Evolutionary conservation across 2,113 vertebrate genomes (phyloP).

Genomic region (Cyanoderma ruficeps): DNA sequence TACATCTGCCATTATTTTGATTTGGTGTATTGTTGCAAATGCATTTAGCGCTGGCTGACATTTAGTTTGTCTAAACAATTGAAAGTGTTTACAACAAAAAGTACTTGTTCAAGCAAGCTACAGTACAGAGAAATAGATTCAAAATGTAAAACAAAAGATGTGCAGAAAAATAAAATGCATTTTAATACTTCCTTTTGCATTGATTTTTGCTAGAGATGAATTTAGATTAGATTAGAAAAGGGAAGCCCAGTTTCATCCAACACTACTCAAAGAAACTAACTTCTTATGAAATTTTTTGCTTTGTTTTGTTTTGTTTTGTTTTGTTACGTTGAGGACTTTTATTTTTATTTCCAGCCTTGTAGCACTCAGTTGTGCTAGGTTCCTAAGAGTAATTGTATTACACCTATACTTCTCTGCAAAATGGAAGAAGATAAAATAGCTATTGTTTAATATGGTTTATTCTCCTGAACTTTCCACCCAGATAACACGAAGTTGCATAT

Average conservation of each 20-base stretch:
- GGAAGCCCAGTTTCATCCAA: not conserved
- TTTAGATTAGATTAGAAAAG: not conserved
- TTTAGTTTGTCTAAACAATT: slow-evolving; percentile 60
- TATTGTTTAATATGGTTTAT: not conserved
- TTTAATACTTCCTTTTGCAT: not conserved
- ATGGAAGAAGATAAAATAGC: not conserved
- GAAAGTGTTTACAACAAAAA: slow-evolving; percentile 41
- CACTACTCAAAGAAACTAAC: not conserved
- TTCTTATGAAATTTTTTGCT: not conserved
- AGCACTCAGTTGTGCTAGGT: not conserved
- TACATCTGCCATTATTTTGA: slow-evolving; percentile 36
- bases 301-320: no score
- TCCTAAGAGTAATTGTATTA: not conserved
- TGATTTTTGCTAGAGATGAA: not conserved
- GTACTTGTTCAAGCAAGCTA: slow-evolving; percentile 11
- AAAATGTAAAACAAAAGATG: not conserved
- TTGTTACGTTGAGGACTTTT: not conserved
- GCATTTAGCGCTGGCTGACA: slow-evolving; percentile 43
- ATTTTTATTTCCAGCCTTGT: not conserved
- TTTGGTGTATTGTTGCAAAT: slow-evolving; percentile 44
- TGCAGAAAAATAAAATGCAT: slow-evolving; percentile 5
- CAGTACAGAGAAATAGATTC: not conserved
- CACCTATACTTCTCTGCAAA: not conserved
- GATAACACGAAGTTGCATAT: not conserved
- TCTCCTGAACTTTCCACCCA: not conserved